phyloP scores from a whole-genome alignment of 2,113 vertebrate species.

The Egretta garzetta region DNA sequence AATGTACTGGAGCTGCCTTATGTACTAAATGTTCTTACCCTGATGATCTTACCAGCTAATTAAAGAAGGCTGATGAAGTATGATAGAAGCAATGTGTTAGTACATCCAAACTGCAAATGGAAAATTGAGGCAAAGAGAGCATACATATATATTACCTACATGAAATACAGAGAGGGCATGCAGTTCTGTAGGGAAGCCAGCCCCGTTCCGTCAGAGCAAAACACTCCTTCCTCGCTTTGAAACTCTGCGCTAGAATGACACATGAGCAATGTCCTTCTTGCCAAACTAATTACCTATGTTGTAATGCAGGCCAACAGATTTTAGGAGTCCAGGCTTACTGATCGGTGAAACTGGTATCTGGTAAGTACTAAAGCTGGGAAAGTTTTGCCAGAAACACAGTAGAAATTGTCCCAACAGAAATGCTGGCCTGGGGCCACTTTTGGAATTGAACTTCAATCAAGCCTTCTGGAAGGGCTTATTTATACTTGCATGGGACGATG shows the following conservation, averaged over 20 bases:
- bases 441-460: not conserved
- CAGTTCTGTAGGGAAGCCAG: not conserved
- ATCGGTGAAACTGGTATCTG: not conserved
- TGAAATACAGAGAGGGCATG: not conserved
- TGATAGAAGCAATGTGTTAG: not conserved
- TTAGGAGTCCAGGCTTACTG: not conserved
- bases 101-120: not conserved
- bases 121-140: not conserved
- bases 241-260: not conserved
- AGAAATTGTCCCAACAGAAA: not conserved
- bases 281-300: not conserved
- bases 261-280: not conserved
- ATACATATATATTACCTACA: not conserved
- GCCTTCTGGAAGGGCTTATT: conserved; percentile 19
- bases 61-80: conserved; percentile 30
- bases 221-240: not conserved
- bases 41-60: conserved; percentile 58
- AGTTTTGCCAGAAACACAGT: not conserved
- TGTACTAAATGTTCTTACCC: conserved; percentile 37
- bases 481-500: not conserved
- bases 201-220: not conserved
- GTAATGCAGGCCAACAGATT: not conserved
- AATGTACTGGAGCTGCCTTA: conserved; percentile 25
- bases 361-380: not conserved
- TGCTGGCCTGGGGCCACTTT: not conserved